These are phyloP conservation scores for Aplysina aerophoba DNA, from an alignment of 37 sponge, comb jelly and placozoan genomes.

Conservation along the genomic window DNA sequence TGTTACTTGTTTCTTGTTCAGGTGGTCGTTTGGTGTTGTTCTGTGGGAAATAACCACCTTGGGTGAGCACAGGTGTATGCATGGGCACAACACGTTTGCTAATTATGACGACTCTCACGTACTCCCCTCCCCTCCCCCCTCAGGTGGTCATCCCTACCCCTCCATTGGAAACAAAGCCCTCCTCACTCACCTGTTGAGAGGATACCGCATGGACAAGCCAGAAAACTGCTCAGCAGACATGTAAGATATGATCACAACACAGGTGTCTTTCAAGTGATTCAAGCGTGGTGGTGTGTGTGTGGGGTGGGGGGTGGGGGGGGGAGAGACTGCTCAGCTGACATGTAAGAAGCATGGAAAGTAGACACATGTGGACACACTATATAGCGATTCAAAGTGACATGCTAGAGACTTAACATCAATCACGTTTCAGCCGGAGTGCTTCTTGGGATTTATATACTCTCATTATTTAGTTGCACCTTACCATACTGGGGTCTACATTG, in stretches of 20 bases:
- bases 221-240: conserved; percentile 76
- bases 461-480: no score
- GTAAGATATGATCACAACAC: background rate
- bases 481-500: no score
- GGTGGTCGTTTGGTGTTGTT: conserved; percentile 71
- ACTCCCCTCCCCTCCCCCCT: background rate
- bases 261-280: no score
- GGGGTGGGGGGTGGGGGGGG: no score
- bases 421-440: background rate
- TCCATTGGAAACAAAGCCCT: conserved; percentile 56
- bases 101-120: no score
- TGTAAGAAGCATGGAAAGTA: no score
- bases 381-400: no score
- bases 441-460: background rate
- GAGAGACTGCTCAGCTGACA: no score
- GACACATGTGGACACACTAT: no score
- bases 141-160: conserved; percentile 67
- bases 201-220: conserved; percentile 81
- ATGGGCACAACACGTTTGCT: no score
- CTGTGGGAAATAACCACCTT: conserved; percentile 72
- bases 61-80: conserved; percentile 30
- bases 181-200: conserved; percentile 1
- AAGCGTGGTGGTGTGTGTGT: no score
- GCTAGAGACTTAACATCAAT: background rate
- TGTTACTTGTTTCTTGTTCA: background rate